Percentiles rank a stretch among this genome's conserved stretches.
Conservation (phyloP, 2,113 vertebrate species). For the Struthio camelus region DNA sequence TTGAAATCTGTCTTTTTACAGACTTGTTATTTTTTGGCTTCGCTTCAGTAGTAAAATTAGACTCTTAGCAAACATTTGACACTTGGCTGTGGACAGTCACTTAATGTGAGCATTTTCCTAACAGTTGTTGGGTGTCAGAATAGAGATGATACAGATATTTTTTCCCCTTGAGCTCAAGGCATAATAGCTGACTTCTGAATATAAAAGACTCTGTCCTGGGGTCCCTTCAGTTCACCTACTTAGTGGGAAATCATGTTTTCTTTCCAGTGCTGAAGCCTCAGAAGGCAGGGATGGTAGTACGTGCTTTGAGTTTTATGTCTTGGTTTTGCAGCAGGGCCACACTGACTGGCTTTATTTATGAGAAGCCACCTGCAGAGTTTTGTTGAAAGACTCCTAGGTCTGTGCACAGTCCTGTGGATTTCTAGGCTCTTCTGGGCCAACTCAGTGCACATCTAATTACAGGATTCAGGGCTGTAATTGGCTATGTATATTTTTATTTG, state of each 20-base stretch:
- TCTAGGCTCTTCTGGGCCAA: neutral
- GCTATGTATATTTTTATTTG: neutral
- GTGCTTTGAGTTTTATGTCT: neutral
- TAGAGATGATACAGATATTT: neutral
- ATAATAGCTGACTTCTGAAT: neutral
- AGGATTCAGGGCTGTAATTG: neutral
- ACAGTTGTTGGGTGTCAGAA: neutral
- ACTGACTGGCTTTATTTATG: neutral
- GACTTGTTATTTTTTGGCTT: neutral
- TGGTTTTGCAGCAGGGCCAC: neutral
- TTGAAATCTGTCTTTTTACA: neutral
- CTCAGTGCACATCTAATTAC: neutral
- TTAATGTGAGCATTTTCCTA: neutral
- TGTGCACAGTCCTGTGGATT: neutral
- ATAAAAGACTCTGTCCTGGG: neutral
- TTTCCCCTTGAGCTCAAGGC: neutral
- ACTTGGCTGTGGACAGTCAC: neutral
- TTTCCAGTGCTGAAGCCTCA: neutral
- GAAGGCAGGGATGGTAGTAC: neutral
- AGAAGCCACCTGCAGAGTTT: neutral
- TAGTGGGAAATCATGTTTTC: neutral
- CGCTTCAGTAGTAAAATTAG: neutral
- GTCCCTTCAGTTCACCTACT: neutral
- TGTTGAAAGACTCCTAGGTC: neutral
- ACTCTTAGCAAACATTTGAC: neutral